Evolutionary conservation across 2,888 invertebrate genomes (phyloP).

Genomic region (Nemapogon koenigi): DNA sequence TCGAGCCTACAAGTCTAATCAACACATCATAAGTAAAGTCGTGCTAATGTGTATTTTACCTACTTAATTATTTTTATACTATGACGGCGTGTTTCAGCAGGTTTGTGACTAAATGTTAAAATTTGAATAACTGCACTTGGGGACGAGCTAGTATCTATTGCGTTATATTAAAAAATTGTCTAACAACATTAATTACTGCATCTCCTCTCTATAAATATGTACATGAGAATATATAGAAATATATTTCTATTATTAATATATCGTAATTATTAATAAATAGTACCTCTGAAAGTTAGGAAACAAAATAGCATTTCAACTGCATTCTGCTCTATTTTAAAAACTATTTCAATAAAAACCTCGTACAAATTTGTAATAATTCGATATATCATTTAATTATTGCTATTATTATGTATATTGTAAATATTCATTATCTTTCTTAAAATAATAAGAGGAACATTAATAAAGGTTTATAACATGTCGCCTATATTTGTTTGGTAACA

Average conservation of each 20-base stretch:
- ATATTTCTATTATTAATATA: constrained; percentile 24
- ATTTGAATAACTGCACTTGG: constrained; percentile 66
- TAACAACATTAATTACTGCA: constrained; percentile 35
- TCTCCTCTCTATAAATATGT: constrained; percentile 52
- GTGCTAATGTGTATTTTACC: constrained; percentile 34
- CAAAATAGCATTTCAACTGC: constrained; percentile 58
- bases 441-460: constrained; percentile 65
- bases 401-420: constrained; percentile 62
- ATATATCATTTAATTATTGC: constrained; percentile 56
- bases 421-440: constrained; percentile 63
- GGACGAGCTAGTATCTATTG: constrained; percentile 44
- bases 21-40: constrained; percentile 46
- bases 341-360: constrained; percentile 61
- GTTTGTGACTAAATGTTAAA: constrained; percentile 58
- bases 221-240: constrained; percentile 68
- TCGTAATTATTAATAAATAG: constrained; percentile 67
- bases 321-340: constrained; percentile 51
- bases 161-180: constrained; percentile 34
- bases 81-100: constrained; percentile 46
- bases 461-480: constrained; percentile 58
- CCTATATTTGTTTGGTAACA: constrained; percentile 59
- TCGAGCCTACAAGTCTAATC: constrained; percentile 43
- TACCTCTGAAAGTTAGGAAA: constrained; percentile 67
- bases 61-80: not conserved
- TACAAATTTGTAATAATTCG: constrained; percentile 58